Evolutionary conservation across 1,140 invertebrate genomes (phyloP), one percentile per base, ranked within the genome.

Genomic region (Panonychus citri): DNA sequence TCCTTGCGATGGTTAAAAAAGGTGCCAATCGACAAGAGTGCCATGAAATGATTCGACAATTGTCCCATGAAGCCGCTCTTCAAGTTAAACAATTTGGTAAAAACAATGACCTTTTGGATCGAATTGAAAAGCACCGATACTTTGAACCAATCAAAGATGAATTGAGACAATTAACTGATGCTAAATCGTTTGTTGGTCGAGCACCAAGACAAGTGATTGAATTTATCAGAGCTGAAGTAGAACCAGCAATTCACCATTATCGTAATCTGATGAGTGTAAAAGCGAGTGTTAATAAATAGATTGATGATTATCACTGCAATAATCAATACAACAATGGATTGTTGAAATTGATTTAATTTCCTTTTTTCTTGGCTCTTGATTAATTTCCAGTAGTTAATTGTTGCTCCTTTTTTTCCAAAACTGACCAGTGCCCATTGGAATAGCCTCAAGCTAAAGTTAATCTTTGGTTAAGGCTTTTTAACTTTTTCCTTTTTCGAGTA

Each of bases 1-100:
- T 98, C 24, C 91, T 96, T 83, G 89, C 85, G 1, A 91, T 96
- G 83, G 90, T 95, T 0, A 89, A 91, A 69, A 77, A 78, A 37
- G 90, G 90, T 28, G 89, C 81, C 2, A 83, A 94, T 72, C 75
- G 91, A 64, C 91, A 97, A 78, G 78, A 83, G 2, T 95, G 90
- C 62, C 93, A 97, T 69, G 91, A 97, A 68, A 83, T 90, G 69
- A 91, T 97, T 62, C 76, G 91, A 48, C 81, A 89, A 0, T 68
- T 95, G 0, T 90, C 89, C 0, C 86, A 93, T 49, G 78, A 91
- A 72, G 90, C 90, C 0, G 88, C 79, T 0, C 77, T 76, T 15
- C 76, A 84, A 63, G 90, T 97, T 0, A 96, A 96, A 66, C 75
- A 85, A 62, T 72, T 83, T 55, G 93, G 91, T 2, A 75, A 76